phyloP scores from a whole-genome alignment of 2,888 invertebrate species.

The Agrotis segetum region DNA sequence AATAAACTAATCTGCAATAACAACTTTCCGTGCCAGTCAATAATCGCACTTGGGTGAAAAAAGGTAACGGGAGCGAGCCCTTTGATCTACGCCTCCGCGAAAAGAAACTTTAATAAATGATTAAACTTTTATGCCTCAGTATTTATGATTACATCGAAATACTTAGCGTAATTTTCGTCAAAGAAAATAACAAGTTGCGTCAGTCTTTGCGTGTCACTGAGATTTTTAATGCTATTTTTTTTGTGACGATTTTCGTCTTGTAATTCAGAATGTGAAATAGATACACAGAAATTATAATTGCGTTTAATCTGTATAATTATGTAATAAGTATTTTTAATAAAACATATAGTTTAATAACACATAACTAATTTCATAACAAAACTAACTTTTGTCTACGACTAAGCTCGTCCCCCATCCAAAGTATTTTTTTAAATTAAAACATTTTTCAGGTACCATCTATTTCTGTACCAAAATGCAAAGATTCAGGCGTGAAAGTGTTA shows the following conservation, averaged over 20 bases:
- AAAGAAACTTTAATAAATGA: constrained; percentile 77
- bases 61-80: constrained; percentile 46
- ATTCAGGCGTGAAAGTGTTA: too few species aligned
- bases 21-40: constrained; percentile 35
- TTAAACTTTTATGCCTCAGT: constrained; percentile 74
- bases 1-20: constrained; percentile 27
- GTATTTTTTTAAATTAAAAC: too few species aligned
- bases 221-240: constrained; percentile 19
- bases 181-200: constrained; percentile 58
- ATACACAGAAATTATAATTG: background rate
- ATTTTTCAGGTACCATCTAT: too few species aligned
- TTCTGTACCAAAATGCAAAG: too few species aligned
- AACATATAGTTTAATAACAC: too few species aligned
- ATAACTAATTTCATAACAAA: too few species aligned
- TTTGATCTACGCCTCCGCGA: constrained; percentile 65
- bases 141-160: constrained; percentile 73
- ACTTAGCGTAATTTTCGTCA: constrained; percentile 69
- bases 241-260: background rate
- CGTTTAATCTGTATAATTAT: background rate
- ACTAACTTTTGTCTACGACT: too few species aligned
- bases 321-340: too few species aligned
- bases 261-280: background rate
- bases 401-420: too few species aligned
- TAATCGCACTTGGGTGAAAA: constrained; percentile 48
- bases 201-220: constrained; percentile 18